These are phyloP conservation scores for Glossosoma conforme DNA, from an alignment of 1,140 invertebrate genomes.

Conservation along the genomic window DNA sequence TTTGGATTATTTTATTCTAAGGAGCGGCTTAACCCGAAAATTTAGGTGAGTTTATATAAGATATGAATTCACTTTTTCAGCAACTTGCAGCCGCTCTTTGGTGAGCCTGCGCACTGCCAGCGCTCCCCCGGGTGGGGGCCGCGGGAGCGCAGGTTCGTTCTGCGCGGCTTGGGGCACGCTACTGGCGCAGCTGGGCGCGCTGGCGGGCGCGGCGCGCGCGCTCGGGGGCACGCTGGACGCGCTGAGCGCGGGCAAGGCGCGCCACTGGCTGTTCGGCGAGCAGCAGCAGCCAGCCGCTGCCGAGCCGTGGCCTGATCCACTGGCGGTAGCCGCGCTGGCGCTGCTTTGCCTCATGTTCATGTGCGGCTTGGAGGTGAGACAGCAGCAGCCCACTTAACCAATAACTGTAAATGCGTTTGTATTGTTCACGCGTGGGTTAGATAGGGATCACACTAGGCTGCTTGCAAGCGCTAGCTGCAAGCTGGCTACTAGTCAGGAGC, in stretches of 20 bases:
- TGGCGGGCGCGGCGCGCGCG: constrained; percentile 57
- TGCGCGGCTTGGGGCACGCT: constrained; percentile 58
- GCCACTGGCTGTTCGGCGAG: constrained; percentile 52
- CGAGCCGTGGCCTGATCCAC: constrained; percentile 64
- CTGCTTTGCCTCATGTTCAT: constrained; percentile 64
- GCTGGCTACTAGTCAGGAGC: too few relatives aligned
- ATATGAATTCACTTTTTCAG: neutral
- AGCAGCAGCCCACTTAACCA: too few relatives aligned
- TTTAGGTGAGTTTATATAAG: too few relatives aligned
- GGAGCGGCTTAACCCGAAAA: too few relatives aligned
- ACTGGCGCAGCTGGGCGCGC: constrained; percentile 56
- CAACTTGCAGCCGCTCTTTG: constrained; percentile 5
- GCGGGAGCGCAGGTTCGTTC: constrained; percentile 47
- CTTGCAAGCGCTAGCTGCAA: too few relatives aligned
- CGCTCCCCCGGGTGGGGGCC: constrained; percentile 36
- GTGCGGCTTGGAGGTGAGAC: constrained; percentile 61
- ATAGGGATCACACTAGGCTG: too few relatives aligned
- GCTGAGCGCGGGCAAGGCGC: constrained; percentile 56
- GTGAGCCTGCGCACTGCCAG: neutral
- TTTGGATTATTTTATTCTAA: too few relatives aligned
- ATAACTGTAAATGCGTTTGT: too few relatives aligned
- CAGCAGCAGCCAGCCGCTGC: constrained; percentile 48
- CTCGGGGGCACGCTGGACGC: constrained; percentile 61
- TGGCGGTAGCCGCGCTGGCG: constrained; percentile 61
- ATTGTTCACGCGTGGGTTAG: too few relatives aligned